Evolutionary conservation across 2,797 vertebrate genomes (phyloP), one percentile per base, ranked within the genome.

Genomic region (Melopsittacus undulatus): DNA sequence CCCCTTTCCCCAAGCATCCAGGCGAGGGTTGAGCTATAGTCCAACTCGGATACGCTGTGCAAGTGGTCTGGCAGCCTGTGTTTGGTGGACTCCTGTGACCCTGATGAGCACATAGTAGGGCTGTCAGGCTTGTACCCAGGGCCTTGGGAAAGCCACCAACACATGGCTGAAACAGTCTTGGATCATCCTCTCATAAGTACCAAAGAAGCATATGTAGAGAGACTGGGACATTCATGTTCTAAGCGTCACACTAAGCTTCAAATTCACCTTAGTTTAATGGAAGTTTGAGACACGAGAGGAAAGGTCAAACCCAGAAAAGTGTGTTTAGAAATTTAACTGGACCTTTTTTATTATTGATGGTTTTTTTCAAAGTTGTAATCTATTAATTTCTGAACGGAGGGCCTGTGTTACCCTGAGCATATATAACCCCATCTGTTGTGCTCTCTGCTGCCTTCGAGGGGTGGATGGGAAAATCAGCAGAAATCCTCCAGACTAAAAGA

Each of bases 21-120:
- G 36, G 20, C 0, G 0, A 74, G 36, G 19, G 26, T 7, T 2
- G 5, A 69, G 14, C 27, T 46, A 4, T 30, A 42, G 24, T n/a
- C 19, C 15, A 7, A 26, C 29, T 52, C 42, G 23, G 68, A 56
- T 9, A 32, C 9, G 6, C 18, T 0, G 0, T 48, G 46, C 22
- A 38, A 76, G 26, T 62, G 23, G 17, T 67, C 43, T 75, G 36
- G 34, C 29, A 92, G 14, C 24, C 43, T 56, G 5, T n/a, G 10
- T n/a, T n/a, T 54, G 7, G 6, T 48, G 51, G 34, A 69, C 5
- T 68, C 92, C 32, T 30, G 29, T 22, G 34, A 56, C 32, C 26
- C 32, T 63, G 43, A 20, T 0, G 2, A 63, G 13, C 22, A 45
- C 0, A 2, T 17, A 17, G 17, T 34, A 90, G 46, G 11, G 20